Conservation (phyloP, 2,113 vertebrate species). For the Mionectes macconnelli region DNA sequence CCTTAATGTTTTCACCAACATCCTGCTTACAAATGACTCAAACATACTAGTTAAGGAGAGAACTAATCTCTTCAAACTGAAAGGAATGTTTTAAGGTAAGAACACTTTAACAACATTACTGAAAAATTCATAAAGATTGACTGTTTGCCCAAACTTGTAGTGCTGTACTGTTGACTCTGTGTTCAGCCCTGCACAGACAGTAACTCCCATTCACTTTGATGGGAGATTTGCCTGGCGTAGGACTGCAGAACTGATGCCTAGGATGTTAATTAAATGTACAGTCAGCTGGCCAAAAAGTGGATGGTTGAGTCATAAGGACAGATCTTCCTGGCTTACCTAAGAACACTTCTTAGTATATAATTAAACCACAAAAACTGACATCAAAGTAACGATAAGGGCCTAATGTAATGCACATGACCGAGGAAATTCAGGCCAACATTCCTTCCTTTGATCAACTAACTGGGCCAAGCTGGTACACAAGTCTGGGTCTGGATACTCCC, state of each 20-base stretch:
- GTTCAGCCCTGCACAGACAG: slow-evolving; percentile 12
- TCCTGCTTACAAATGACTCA: background rate
- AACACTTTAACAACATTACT: slow-evolving; percentile 1
- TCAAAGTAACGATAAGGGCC: slow-evolving; percentile 43
- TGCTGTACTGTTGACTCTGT: background rate
- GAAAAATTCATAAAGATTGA: slow-evolving; percentile 38
- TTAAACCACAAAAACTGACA: slow-evolving; percentile 51
- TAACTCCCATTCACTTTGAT: slow-evolving; percentile 42
- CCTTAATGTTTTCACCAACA: background rate
- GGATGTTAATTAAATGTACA: slow-evolving; percentile 44
- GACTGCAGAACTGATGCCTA: slow-evolving; percentile 7
- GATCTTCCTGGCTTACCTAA: slow-evolving; percentile 30
- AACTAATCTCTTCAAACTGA: background rate
- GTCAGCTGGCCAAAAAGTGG: slow-evolving; percentile 48
- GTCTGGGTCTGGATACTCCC: background rate
- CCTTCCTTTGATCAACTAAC: slow-evolving; percentile 30
- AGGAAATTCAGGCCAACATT: slow-evolving; percentile 31
- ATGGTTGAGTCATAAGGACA: slow-evolving; percentile 48
- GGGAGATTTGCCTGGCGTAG: slow-evolving; percentile 56
- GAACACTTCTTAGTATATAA: slow-evolving; percentile 28
- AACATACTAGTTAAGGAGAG: background rate
- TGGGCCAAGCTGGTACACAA: background rate
- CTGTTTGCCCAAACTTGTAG: slow-evolving; percentile 42
- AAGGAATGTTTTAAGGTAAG: background rate
- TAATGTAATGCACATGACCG: background rate